These are phyloP conservation scores for Anser cygnoides DNA, from an alignment of 2,113 vertebrate genomes.

Conservation along the genomic window DNA sequence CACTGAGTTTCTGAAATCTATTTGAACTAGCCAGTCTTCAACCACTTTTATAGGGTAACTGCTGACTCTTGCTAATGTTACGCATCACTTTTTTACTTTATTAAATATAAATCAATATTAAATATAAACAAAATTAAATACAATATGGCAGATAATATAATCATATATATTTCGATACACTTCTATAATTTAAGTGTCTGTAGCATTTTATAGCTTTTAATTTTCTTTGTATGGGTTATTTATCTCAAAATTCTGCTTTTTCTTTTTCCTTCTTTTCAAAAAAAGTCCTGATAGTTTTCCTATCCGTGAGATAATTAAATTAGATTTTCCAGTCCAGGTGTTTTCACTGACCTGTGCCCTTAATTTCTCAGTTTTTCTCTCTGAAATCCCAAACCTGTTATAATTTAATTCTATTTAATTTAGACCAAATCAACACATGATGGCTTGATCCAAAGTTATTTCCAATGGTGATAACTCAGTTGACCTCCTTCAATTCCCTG, in stretches of 20 bases:
- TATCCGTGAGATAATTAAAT: neutral
- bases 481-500: slow-evolving; percentile 13
- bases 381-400: neutral
- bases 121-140: neutral
- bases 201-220: neutral
- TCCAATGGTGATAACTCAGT: neutral
- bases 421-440: neutral
- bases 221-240: neutral
- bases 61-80: neutral
- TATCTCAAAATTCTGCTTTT: neutral
- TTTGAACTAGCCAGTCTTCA: neutral
- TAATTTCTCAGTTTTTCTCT: neutral
- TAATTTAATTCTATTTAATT: slow-evolving; percentile 7
- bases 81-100: neutral
- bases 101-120: neutral
- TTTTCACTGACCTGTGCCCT: neutral
- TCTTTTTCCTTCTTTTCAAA: neutral
- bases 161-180: neutral
- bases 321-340: neutral
- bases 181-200: neutral
- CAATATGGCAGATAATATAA: neutral
- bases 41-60: neutral
- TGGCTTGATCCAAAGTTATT: neutral
- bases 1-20: neutral
- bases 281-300: neutral